Evolutionary conservation across 2,797 vertebrate genomes (phyloP), one percentile per base, ranked within the genome.

Genomic region (Gouania willdenowi): DNA sequence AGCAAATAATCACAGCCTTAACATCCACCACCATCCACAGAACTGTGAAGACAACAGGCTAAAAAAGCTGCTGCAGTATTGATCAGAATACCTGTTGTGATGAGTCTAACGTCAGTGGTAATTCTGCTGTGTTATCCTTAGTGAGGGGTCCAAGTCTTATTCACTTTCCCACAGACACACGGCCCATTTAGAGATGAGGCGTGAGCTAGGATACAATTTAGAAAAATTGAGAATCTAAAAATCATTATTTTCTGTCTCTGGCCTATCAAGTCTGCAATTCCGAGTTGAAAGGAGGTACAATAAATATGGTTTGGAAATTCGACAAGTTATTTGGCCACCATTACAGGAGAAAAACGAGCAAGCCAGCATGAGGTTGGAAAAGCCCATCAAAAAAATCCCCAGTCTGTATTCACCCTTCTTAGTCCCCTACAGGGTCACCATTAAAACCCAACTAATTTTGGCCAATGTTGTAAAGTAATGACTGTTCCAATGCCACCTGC

Each of bases 401-500:
- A 71, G 77, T 71, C 47, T 68, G 77, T 59, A 59, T 60, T 64
- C 66, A 11, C 65, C 63, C 68, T 27, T 56, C 47, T 79, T 68
- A 36, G 62, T 73, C 59, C 65, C 65, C 72, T 49, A 75, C 55
- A 68, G 70, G 69, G 72, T 50, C 2, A 59, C 66, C 71, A 87
- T 82, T 83, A 80, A 59, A 80, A 63, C 59, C 28, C 35, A 25
- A 60, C 79, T 83, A 83, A 87, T 77, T 83, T 76, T 66, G 66
- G 60, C 79, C 39, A 48, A 70, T 68, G 61, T 71, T 75, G 74
- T 73, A 69, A 82, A 77, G 79, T 83, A 87, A 86, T 81, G 82
- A 83, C 79, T 56, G 68, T 61, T 76, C 75, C 79, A 67, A 57
- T 60, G 76, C 79, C 79, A 83, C 82, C 82, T 78, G 81, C 74